These are phyloP conservation scores for Lophius piscatorius DNA, from an alignment of 2,113 vertebrate species.

Conservation along the genomic window DNA sequence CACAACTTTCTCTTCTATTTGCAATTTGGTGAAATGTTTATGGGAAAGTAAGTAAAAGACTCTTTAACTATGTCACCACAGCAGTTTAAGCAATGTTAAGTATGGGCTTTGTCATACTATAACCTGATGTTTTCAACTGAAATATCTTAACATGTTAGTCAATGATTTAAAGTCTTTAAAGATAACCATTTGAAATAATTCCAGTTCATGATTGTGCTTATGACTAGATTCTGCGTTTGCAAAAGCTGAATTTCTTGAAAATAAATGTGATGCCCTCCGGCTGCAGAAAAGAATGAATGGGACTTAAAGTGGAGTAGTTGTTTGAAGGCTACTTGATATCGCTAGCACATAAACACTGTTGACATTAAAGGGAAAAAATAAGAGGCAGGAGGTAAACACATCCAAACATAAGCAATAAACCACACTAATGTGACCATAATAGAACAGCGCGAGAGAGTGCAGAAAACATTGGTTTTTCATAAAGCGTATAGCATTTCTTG, in stretches of 20 bases:
- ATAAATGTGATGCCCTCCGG: too few relatives aligned
- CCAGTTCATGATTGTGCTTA: background rate
- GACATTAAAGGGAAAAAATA: conserved; percentile 19
- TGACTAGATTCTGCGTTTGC: background rate
- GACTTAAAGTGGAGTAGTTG: background rate
- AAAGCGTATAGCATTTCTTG: conserved; percentile 8
- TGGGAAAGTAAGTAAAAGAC: too few relatives aligned
- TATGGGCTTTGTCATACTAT: too few relatives aligned
- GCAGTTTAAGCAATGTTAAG: too few relatives aligned
- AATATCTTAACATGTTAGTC: too few relatives aligned
- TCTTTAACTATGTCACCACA: too few relatives aligned
- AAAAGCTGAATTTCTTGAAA: too few relatives aligned
- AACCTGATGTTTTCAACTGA: too few relatives aligned
- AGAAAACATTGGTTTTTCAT: conserved; percentile 27
- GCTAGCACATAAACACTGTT: conserved; percentile 13
- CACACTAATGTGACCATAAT: conserved; percentile 48
- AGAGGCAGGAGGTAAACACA: conserved; percentile 7
- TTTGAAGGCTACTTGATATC: conserved; percentile 15
- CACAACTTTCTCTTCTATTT: too few relatives aligned
- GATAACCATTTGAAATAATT: background rate
- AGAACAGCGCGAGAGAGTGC: conserved; percentile 24
- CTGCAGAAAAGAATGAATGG: conserved; percentile 8
- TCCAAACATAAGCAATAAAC: conserved; percentile 49
- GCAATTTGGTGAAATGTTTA: too few relatives aligned
- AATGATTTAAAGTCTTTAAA: too few relatives aligned